A percentile compares a stretch with the other conserved stretches of the same genome.
These are phyloP conservation scores for Drosophila ogumai DNA, from an alignment of 1,140 invertebrate genomes.

Conservation along the genomic window DNA sequence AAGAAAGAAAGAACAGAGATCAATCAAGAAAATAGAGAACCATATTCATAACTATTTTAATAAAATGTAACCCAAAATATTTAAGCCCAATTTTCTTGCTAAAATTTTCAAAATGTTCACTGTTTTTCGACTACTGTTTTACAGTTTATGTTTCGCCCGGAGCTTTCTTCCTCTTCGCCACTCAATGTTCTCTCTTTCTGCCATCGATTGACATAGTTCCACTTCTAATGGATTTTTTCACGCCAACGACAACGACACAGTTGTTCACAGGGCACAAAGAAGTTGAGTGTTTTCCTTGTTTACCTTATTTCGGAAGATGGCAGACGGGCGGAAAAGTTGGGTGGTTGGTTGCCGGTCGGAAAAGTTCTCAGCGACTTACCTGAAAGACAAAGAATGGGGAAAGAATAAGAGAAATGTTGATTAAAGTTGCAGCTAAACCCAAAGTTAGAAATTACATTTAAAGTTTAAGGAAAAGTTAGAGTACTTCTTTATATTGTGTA, in stretches of 20 bases:
- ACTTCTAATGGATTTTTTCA: conserved; percentile 82
- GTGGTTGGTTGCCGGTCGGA: conserved; percentile 3
- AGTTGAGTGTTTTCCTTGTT: conserved; percentile 52
- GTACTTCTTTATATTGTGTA: conserved; percentile 4
- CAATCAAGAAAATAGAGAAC: too few relatives aligned
- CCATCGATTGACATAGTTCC: conserved; percentile 80
- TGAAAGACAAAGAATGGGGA: conserved; percentile 52
- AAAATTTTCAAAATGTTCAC: conserved; percentile 1
- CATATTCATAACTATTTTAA: too few relatives aligned
- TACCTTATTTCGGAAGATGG: conserved; percentile 47
- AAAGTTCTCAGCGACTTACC: conserved; percentile 68
- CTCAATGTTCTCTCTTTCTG: conserved; percentile 61
- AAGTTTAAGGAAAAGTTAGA: conserved; percentile 49
- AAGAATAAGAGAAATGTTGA: conserved; percentile 44
- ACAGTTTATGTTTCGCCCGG: conserved; percentile 17
- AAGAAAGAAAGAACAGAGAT: too few relatives aligned
- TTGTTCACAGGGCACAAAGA: conserved; percentile 51
- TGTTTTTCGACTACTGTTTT: conserved; percentile 7
- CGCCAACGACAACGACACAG: conserved; percentile 73
- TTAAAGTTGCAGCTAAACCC: conserved; percentile 42
- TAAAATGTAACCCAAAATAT: not conserved
- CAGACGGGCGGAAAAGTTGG: conserved; percentile 18
- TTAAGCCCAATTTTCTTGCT: not conserved
- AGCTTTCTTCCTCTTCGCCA: conserved; percentile 35
- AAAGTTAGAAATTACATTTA: conserved; percentile 70